phyloP scores from a whole-genome alignment of 2,797 vertebrate species.

The Galaxias olidus region DNA sequence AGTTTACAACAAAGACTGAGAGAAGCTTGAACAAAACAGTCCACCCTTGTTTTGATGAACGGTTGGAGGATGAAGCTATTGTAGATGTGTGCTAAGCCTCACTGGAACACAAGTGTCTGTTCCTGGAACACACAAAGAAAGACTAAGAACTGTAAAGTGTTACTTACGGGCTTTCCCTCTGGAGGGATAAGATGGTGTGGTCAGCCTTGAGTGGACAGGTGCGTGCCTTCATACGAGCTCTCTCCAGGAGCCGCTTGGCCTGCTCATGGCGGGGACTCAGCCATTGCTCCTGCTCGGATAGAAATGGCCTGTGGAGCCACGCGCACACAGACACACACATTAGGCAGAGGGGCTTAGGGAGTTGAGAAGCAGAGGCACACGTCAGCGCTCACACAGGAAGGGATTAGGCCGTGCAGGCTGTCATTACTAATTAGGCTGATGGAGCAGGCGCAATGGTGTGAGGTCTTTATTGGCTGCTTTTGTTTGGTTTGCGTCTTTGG shows the following conservation, averaged over 20 bases:
- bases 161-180: constrained; percentile 66
- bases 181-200: constrained; percentile 81
- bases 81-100: no score
- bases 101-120: no score
- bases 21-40: no score
- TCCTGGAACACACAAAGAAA: no score
- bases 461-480: constrained; percentile 18
- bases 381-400: constrained; percentile 55
- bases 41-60: no score
- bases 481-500: constrained; percentile 13
- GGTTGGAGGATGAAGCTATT: no score
- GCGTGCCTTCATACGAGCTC: constrained; percentile 86
- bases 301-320: constrained; percentile 67
- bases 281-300: constrained; percentile 59
- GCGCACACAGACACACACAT: constrained; percentile 20
- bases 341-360: constrained; percentile 2
- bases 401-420: constrained; percentile 80
- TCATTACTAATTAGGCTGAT: constrained; percentile 81
- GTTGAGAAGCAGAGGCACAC: constrained; percentile 42
- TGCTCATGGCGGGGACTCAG: constrained; percentile 79
- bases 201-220: constrained; percentile 86
- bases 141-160: no score
- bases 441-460: constrained; percentile 34
- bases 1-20: no score
- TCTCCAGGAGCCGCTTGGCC: constrained; percentile 79